These are phyloP conservation scores for Micromys minutus DNA, from an alignment of 2,113 vertebrate genomes.

Conservation along the genomic window DNA sequence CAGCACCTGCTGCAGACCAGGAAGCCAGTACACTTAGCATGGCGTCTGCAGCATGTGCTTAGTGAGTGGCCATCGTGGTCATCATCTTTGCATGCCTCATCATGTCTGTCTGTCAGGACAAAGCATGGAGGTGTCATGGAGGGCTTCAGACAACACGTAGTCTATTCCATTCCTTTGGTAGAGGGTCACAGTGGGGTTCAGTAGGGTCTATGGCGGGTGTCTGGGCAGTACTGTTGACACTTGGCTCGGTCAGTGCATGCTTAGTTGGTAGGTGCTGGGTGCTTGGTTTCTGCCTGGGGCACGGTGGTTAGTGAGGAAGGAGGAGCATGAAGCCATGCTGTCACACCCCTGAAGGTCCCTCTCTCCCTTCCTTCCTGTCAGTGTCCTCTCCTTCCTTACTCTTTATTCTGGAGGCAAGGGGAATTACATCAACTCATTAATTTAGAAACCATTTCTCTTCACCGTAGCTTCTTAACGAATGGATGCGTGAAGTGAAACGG, in stretches of 20 bases:
- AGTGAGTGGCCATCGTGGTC: background rate
- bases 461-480: background rate
- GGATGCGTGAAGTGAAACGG: background rate
- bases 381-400: background rate
- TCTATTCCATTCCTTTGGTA: background rate
- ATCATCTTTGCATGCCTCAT: background rate
- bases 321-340: accelerated
- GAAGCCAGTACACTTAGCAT: background rate
- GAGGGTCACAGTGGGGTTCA: background rate
- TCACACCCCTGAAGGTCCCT: background rate
- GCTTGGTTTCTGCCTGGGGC: background rate
- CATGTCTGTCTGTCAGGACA: background rate
- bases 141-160: background rate
- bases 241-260: background rate
- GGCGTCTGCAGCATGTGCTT: background rate
- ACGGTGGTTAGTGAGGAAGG: background rate
- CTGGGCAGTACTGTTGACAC: background rate
- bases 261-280: background rate
- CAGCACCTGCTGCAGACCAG: background rate
- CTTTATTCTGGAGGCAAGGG: background rate
- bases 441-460: conserved; percentile 30
- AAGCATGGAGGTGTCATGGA: background rate
- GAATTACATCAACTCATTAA: background rate
- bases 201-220: background rate
- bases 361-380: background rate